Base-by-base conservation (phyloP, 2,888 invertebrate genomes). In the Pegoplata infirma region DNA sequence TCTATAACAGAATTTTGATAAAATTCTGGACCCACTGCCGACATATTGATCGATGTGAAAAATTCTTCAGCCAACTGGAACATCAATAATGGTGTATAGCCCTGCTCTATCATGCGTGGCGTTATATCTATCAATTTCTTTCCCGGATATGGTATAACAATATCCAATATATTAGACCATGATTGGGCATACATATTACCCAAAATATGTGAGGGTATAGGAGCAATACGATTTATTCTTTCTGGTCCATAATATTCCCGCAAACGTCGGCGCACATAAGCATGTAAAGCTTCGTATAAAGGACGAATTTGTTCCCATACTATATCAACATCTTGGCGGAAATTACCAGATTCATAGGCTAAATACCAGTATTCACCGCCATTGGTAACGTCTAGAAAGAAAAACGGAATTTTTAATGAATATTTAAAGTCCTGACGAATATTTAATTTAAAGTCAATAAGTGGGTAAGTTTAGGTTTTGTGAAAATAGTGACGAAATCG, bases 181-280 rank as follows among this genome's bases (percentile, higher is more conserved):
- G 94, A 94, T 89, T 97, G 97, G 0, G 92, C 96, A 94, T 96
- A 97, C 94, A 97, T 96, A 86, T 97, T 97, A 0, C 97, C 97
- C 5, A 97, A 91, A 69, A 97, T 92, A 84, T 97, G 96, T 0
- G 96, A 95, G 0, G 97, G 96, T 47, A 97, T 91, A 0, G 96
- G 96, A 0, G 96, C 96, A 46, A 95, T 93, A 1, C 94, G 91
- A 82, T 94, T 94, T 61, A 95, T 93, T 82, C 94, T 92, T 85
- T 96, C 95, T 0, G 95, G 95, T 0, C 97, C 97, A 85, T 97
- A 97, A 25, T 94, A 92, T 84, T 96, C 94, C 0, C 95, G 92
- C 14, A 98, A 91, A 84, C 95, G 95, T 71, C 95, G 92, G 25
- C 98, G 92, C 0, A 97, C 94, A 88, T 97, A 98, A 0, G 97